phyloP scores from a whole-genome alignment of 2,888 invertebrate genomes.

The Galerucella nymphaeae region DNA sequence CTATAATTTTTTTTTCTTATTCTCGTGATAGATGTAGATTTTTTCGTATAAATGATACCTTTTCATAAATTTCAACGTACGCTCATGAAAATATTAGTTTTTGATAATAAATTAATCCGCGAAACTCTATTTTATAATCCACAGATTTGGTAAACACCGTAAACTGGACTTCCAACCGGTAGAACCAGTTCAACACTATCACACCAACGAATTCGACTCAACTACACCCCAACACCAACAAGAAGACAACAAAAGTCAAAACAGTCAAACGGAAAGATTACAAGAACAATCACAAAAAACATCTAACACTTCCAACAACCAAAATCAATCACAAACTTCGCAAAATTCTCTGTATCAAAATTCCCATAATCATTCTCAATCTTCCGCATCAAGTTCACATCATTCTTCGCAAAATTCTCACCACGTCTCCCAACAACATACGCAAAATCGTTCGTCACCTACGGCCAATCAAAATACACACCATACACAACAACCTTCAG shows the following conservation, averaged over 20 bases:
- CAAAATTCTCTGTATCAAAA: slow-evolving; percentile 9
- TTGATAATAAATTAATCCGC: no score
- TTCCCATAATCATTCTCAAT: slow-evolving; percentile 47
- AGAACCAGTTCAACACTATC: slow-evolving; percentile 58
- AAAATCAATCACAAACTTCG: slow-evolving; percentile 18
- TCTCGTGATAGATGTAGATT: no score
- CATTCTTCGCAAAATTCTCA: slow-evolving; percentile 39
- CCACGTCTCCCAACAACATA: slow-evolving; percentile 2
- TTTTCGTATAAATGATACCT: no score
- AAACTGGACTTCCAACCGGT: slow-evolving; percentile 65
- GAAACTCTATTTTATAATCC: slow-evolving; percentile 10
- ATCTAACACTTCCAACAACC: slow-evolving; percentile 30
- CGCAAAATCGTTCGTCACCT: slow-evolving; percentile 28
- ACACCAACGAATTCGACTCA: slow-evolving; percentile 59
- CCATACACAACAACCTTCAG: slow-evolving; percentile 25
- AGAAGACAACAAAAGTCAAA: slow-evolving; percentile 63
- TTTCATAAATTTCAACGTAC: no score
- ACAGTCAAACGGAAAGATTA: slow-evolving; percentile 63
- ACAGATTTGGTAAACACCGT: slow-evolving; percentile 75
- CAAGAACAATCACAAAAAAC: slow-evolving; percentile 46
- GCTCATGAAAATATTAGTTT: no score
- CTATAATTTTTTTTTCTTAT: no score
- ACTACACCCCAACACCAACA: slow-evolving; percentile 63
- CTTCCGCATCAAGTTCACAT: slow-evolving; percentile 10
- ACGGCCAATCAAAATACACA: slow-evolving; percentile 22